Base-by-base conservation (phyloP, 2,888 invertebrate genomes). In the Leptinotarsa peninsularis region DNA sequence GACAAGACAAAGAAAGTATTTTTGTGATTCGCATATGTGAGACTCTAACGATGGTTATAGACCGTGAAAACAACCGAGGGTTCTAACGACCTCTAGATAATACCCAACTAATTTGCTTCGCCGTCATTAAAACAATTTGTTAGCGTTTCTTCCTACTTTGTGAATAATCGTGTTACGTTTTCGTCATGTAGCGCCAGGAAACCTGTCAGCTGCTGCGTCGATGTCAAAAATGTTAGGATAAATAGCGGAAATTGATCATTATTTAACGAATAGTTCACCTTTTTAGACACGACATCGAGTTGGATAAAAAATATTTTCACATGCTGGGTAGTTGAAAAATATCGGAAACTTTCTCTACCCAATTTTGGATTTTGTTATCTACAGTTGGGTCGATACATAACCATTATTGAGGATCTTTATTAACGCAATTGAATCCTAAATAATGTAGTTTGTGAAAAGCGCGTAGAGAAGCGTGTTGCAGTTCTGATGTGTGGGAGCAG, bases 231-330 rank as follows among this genome's bases (percentile, higher is more conserved):
- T 78, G 76, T 74, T 68, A 74, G 67, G 67, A 76, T 68, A 72
- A 74, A 74, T 63, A 71, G 43, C 84, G 85, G 85, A 85, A 85
- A 84, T 83, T 81, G 84, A 83, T 84, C 84, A 84, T 85, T 84
- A 83, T 76, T 78, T 82, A 83, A 84, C 83, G 82, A 84, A 83
- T 83, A 83, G 81, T 79, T 82, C 82, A 81, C 80, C 76, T 77
- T 75, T 56, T 52, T 68, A 68, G 68, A 68, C 68, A 68, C 27
- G 70, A 56, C 54, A 69, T 43, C n/a, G 69, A 15, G 13, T 33
- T 17, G 52, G 21, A 49, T 2, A 15, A 54, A 68, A 52, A 54
- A 27, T 52, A 7, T 52, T 52, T 52, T 43, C 43, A 43, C 43
- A 43, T 43, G 43, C 13, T 43, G 43, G 43, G 43, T 43, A 43